Base-by-base conservation (phyloP, 2,113 vertebrate species). In the Megalops atlanticus region DNA sequence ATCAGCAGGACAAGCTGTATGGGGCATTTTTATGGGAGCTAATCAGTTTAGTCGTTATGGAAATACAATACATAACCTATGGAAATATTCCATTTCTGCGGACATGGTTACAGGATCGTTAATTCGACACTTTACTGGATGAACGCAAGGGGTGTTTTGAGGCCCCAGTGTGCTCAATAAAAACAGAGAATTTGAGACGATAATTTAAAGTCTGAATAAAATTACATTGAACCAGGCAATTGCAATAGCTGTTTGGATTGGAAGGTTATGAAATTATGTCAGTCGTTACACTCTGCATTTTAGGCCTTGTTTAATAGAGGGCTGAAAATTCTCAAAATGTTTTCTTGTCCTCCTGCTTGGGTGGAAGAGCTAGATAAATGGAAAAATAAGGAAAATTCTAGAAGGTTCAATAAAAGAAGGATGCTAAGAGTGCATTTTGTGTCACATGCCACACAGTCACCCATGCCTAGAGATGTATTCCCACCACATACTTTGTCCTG, bases 211-310 rank as follows among this genome's bases (percentile, higher is more conserved):
- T 41, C 40, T 77, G 69, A 47, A 39, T 39, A 4, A 35, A 69
- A 87, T 64, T 38, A 74, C 1, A 36, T 84, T 81, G 80, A 24
- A 64, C 41, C 76, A 81, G 41, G 71, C 74, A 1, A 79, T 71
- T 41, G 49, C 36, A 78, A 70, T 72, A 24, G 85, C 79, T 84
- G 78, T 89, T 87, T 83, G 87, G 76, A 85, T 84, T 85, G 86
- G 78, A 71, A 36, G 75, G 36, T 82, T 74, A 76, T 89, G 87
- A 89, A 81, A 85, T 91, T 87, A 91, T 89, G 88, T 92, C 89
- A 90, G 83, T 70, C 70, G 74, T 85, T 86, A 58, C 79, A 39
- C 79, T 83, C 83, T 86, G 84, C 24, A 31, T 64, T 89, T 89
- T 84, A 71, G 77, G 76, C 80, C 82, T 85, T 82, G 68, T 83